Base-by-base conservation (phyloP, 2,113 vertebrate genomes). In the Cisticola juncidis region DNA sequence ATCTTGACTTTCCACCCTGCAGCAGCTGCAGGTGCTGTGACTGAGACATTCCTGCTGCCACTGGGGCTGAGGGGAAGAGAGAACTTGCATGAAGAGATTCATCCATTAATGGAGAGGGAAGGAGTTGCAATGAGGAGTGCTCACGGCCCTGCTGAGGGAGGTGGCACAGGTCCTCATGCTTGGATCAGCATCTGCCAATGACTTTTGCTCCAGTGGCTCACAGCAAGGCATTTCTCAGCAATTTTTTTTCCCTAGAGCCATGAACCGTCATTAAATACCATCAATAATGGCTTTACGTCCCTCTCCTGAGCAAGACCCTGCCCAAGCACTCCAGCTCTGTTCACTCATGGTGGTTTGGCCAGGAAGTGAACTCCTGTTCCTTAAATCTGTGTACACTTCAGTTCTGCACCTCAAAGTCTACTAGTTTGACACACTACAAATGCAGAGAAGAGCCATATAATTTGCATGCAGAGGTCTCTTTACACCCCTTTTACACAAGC, bases 1-100 rank as follows among this genome's bases (percentile, higher is more conserved):
- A 91, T 96, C 47, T 97, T 97, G 2, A 98, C 98, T 36, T 98
- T 98, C 99, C 99, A 99, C 65, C 98, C 93, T 2, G 98, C 98
- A 77, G 99, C 98, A 91, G 98, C 97, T 73, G 98, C 98, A 12
- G 99, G 99, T 1, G 95, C 95, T 0, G 94, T 97, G 64, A 98
- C 72, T 0, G 11, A 90, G n/a, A 96, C 24, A 15, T 29, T 84
- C 68, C 88, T 92, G 60, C 78, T 96, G 45, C 98, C 97, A 0
- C 92, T 95, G 83, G 94, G 68, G 17, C 98, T 98, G 86, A 38
- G 45, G 71, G 44, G 42, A 78, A 33, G 9, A 85, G 15, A 88
- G 42, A n/a, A 53, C 31, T 48, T 36, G 25, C 25, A n/a, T 90
- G 53, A 81, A 56, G 19, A 54, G 42, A 54, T 58, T 62, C 5